Percentiles rank a stretch among this genome's conserved stretches.
These are phyloP conservation scores for Craterocephalus amniculus DNA, from an alignment of 2,797 vertebrate genomes.

Conservation along the genomic window DNA sequence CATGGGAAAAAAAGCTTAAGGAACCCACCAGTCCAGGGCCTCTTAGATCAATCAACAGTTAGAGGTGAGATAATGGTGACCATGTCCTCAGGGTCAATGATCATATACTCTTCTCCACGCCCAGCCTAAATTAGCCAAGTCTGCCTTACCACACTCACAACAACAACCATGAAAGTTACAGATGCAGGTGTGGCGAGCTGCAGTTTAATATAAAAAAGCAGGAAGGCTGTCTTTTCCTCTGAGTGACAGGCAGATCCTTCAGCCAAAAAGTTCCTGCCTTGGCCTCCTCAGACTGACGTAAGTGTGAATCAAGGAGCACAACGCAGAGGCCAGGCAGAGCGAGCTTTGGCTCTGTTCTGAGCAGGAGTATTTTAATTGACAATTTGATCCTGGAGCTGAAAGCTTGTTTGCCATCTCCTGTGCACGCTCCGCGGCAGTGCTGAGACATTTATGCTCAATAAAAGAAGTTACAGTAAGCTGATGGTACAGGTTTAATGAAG, in stretches of 20 bases:
- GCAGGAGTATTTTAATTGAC: constrained; percentile 58
- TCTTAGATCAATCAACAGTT: constrained; percentile 81
- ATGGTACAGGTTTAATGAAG: constrained; percentile 36
- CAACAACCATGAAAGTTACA: constrained; percentile 16
- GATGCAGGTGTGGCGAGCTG: constrained; percentile 28
- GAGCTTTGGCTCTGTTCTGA: constrained; percentile 3
- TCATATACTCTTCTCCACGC: constrained; percentile 51
- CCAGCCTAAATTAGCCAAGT: constrained; percentile 13
- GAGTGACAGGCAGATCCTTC: constrained; percentile 14
- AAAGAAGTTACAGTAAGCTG: constrained; percentile 43
- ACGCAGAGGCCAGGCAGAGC: constrained; percentile 27
- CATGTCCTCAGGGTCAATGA: constrained; percentile 71
- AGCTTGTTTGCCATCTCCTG: constrained; percentile 60
- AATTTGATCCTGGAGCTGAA: constrained; percentile 54
- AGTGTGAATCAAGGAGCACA: constrained; percentile 56
- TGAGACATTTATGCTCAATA: constrained; percentile 68
- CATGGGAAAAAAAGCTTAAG: constrained; percentile 74
- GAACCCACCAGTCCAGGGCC: constrained; percentile 63
- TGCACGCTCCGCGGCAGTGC: constrained; percentile 45
- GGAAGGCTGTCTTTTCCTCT: constrained; percentile 39
- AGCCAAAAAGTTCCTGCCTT: constrained; percentile 48
- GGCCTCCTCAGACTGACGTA: constrained; percentile 58
- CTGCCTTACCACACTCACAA: constrained; percentile 29
- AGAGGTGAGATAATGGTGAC: constrained; percentile 75
- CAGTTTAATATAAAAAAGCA: constrained; percentile 51